Evolutionary conservation across 2,113 vertebrate species (phyloP).

Genomic region (Eulemur rufifrons): DNA sequence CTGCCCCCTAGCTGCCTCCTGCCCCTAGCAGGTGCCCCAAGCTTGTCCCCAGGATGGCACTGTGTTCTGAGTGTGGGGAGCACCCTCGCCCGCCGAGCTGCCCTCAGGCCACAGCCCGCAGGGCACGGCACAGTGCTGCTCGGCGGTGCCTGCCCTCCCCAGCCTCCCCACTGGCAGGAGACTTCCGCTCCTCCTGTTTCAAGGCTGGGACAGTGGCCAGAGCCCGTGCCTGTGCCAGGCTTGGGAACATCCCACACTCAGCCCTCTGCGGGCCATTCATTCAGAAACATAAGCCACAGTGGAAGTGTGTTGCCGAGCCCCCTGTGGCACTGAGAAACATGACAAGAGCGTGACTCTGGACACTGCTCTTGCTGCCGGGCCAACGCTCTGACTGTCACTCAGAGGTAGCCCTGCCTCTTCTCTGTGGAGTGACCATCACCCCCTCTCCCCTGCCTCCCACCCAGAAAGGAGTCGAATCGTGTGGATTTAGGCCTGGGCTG

Average conservation of each 20-base stretch:
- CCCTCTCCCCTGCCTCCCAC: not conserved
- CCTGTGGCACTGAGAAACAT: not conserved
- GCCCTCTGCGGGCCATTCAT: not conserved
- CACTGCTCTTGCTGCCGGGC: not conserved
- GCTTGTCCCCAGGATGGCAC: not conserved
- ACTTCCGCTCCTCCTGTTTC: slow-evolving; percentile 49
- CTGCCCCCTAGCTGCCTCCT: not conserved
- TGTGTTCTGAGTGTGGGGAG: not conserved
- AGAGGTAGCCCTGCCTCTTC: not conserved
- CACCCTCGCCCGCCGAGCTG: not conserved
- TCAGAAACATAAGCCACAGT: slow-evolving; percentile 54
- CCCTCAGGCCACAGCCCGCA: not conserved
- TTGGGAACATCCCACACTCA: slow-evolving; percentile 6
- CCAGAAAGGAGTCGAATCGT: not conserved
- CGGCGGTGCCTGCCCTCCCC: not conserved
- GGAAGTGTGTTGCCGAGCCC: not conserved
- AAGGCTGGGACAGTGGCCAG: slow-evolving; percentile 63
- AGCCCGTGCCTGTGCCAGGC: slow-evolving; percentile 31
- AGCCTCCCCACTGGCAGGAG: not conserved
- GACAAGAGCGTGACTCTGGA: not conserved
- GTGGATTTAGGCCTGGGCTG: not conserved
- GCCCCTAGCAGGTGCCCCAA: not conserved
- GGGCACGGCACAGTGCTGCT: not conserved
- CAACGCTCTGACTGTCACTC: not conserved
- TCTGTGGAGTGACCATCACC: not conserved